Conservation (phyloP, 2,888 invertebrate species). For the Sclerodermus sp. region DNA sequence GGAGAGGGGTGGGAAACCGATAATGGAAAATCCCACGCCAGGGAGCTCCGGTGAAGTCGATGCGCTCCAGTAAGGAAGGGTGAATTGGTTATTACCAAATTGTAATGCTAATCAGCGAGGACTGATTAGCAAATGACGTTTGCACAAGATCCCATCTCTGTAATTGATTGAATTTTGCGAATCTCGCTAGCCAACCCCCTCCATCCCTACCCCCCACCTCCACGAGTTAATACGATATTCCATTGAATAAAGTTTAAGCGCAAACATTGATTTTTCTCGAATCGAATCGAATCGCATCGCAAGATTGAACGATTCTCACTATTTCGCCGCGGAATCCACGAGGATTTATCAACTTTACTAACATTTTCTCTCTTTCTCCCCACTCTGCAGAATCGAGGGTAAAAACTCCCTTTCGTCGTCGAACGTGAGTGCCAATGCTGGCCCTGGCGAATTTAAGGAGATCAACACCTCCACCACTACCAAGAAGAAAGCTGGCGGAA, state of each 20-base stretch:
- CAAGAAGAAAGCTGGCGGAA: slow-evolving; percentile 39
- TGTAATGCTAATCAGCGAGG: slow-evolving; percentile 53
- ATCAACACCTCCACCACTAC: no score
- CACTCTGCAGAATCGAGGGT: slow-evolving; percentile 38
- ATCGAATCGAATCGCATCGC: no score
- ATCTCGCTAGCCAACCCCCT: slow-evolving; percentile 22
- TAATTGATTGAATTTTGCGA: slow-evolving; percentile 43
- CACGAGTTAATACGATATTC: no score
- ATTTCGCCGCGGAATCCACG: no score
- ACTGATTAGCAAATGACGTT: slow-evolving; percentile 46
- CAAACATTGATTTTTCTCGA: no score
- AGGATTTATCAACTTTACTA: no score
- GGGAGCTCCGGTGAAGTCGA: no score
- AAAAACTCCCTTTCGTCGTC: slow-evolving; percentile 41
- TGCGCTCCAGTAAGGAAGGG: background rate
- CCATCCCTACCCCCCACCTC: no score
- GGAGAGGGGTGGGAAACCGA: slow-evolving; percentile 9
- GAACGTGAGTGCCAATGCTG: slow-evolving; percentile 18
- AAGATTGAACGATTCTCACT: no score
- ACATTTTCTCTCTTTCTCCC: background rate
- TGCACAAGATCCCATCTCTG: slow-evolving; percentile 48
- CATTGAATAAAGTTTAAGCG: no score
- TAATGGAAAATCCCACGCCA: no score
- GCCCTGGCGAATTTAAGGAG: slow-evolving; percentile 30
- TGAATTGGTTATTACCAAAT: slow-evolving; percentile 42